Percentiles rank a stretch among this genome's conserved stretches.
Evolutionary conservation across 2,113 vertebrate species (phyloP).

Genomic region (Vulpes lagopus): DNA sequence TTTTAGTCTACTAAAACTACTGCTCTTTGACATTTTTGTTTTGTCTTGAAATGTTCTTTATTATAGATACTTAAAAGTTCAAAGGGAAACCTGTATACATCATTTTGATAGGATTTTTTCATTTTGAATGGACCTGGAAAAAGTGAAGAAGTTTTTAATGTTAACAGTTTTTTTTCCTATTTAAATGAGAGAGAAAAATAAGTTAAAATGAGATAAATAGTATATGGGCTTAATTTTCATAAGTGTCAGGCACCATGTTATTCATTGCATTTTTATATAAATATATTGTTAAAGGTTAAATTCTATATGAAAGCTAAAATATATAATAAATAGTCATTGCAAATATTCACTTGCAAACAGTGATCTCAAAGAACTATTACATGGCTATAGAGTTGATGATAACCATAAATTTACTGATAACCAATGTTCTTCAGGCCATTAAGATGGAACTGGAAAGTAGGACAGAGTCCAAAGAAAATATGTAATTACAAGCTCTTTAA

Average conservation of each 20-base stretch:
- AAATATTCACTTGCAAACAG: neutral
- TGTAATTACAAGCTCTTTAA: neutral
- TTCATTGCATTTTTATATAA: constrained; percentile 63
- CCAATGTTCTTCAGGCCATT: neutral
- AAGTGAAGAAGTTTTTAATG: constrained; percentile 43
- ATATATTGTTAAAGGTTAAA: neutral
- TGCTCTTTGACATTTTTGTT: neutral
- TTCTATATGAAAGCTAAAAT: neutral
- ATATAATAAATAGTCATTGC: no score
- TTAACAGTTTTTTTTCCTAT: neutral
- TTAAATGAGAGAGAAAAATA: constrained; percentile 38
- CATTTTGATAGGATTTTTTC: neutral
- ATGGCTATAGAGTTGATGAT: neutral
- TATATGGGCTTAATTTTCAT: neutral
- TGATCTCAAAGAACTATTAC: constrained; percentile 43
- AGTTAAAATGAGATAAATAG: constrained; percentile 67
- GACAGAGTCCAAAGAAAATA: neutral
- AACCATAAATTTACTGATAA: neutral
- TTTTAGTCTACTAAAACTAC: neutral
- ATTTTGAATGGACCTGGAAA: neutral
- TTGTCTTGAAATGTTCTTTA: neutral
- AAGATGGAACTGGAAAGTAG: neutral
- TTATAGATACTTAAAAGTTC: neutral
- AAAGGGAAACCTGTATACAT: neutral
- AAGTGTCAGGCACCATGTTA: constrained; percentile 27